Percentiles rank a stretch among this genome's conserved stretches.
Evolutionary conservation across 64 coral and sea anemone species (phyloP).

Genomic region (Stylophora pistillata): DNA sequence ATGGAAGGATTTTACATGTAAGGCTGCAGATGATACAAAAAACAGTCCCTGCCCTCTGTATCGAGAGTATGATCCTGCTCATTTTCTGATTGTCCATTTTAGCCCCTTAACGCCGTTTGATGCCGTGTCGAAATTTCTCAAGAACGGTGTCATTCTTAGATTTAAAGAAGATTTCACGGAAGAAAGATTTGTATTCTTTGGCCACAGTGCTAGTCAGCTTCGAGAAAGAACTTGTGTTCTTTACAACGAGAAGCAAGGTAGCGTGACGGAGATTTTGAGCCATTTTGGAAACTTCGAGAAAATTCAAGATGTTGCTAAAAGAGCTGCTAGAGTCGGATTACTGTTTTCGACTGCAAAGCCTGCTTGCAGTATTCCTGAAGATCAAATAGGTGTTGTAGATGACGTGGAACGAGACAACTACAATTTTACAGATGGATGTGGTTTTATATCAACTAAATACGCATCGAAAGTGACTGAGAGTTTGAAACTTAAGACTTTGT

Average conservation of each 20-base stretch:
- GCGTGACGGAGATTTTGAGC: constrained; percentile 51
- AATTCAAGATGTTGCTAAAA: constrained; percentile 68
- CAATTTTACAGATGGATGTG: constrained; percentile 95
- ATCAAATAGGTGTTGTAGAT: constrained; percentile 56
- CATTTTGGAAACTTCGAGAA: constrained; percentile 70
- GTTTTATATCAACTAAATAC: constrained; percentile 59
- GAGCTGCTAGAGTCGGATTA: constrained; percentile 76
- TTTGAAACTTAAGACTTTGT: constrained; percentile 36
- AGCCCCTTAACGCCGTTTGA: constrained; percentile 19
- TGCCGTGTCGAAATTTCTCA: constrained; percentile 52
- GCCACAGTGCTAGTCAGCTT: constrained; percentile 79
- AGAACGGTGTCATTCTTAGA: constrained; percentile 41
- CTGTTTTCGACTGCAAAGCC: constrained; percentile 73
- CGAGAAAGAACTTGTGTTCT: constrained; percentile 77
- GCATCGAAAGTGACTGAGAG: constrained; percentile 18
- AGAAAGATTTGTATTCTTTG: constrained; percentile 74
- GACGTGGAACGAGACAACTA: constrained; percentile 62
- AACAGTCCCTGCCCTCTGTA: constrained; percentile 66
- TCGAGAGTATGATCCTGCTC: constrained; percentile 40
- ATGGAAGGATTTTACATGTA: constrained; percentile 58
- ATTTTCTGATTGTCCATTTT: constrained; percentile 69
- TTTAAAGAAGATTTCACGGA: not conserved
- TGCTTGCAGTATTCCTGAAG: constrained; percentile 32
- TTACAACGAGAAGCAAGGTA: constrained; percentile 65
- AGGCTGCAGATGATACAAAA: constrained; percentile 7